Percentiles rank a stretch among this genome's conserved stretches.
Evolutionary conservation across 2,797 vertebrate species (phyloP).

Genomic region (Argyrosomus regius): DNA sequence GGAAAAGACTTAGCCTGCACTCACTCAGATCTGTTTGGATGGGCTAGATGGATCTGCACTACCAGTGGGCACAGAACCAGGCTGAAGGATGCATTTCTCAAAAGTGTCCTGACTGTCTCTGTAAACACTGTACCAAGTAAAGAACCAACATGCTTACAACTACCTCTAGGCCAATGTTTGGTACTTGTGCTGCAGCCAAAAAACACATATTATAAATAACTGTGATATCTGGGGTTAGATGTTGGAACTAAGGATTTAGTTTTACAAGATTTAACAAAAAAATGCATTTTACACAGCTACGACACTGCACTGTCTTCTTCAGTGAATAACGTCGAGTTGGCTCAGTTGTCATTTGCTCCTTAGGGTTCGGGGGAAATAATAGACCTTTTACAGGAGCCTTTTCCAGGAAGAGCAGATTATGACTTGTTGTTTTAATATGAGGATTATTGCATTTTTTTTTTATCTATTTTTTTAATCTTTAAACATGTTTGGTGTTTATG

Average conservation of each 20-base stretch:
- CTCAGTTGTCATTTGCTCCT: too few species aligned
- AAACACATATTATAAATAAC: background rate
- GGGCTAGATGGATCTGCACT: slow-evolving; percentile 26
- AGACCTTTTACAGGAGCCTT: too few species aligned
- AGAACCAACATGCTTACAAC: slow-evolving; percentile 11
- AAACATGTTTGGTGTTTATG: too few species aligned
- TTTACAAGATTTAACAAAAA: background rate
- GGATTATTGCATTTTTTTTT: too few species aligned
- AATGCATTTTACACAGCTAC: too few species aligned
- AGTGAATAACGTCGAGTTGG: too few species aligned
- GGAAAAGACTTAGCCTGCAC: slow-evolving; percentile 32
- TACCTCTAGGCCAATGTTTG: background rate
- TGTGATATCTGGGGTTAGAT: background rate
- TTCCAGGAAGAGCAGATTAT: too few species aligned
- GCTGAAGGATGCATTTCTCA: slow-evolving; percentile 31
- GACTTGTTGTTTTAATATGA: too few species aligned
- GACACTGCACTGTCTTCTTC: too few species aligned
- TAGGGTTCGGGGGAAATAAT: too few species aligned
- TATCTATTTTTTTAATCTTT: too few species aligned
- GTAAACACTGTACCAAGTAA: slow-evolving; percentile 32
- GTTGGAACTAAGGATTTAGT: background rate
- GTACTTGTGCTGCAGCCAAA: background rate
- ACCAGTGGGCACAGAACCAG: slow-evolving; percentile 33
- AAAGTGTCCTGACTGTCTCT: slow-evolving; percentile 21
- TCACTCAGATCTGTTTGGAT: slow-evolving; percentile 65